Conservation (phyloP, 2,888 invertebrate genomes). For the Gastracanthus pulcherrimus region DNA sequence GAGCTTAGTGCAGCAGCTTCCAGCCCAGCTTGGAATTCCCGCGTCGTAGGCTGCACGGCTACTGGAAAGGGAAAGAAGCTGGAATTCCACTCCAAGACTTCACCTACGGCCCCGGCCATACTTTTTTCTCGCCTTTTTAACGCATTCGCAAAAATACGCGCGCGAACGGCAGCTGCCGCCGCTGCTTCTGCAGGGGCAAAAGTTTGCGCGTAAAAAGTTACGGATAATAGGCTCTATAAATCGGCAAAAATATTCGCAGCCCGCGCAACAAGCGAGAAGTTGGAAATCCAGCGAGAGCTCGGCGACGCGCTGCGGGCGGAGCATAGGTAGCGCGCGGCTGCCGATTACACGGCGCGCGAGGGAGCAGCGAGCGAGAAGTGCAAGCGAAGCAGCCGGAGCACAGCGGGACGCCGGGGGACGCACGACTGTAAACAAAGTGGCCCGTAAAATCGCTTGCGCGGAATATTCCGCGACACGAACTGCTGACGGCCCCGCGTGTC, state of each 20-base stretch:
- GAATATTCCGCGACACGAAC: constrained; percentile 49
- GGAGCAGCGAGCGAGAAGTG: too few relatives aligned
- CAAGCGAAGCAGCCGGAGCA: too few relatives aligned
- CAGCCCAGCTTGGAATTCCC: constrained; percentile 32
- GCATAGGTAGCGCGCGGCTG: too few relatives aligned
- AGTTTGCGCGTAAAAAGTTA: background rate
- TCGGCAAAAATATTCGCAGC: background rate
- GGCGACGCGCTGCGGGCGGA: background rate
- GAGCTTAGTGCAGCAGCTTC: too few relatives aligned
- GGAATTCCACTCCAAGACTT: constrained; percentile 25
- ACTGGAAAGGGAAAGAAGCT: too few relatives aligned
- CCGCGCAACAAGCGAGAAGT: background rate
- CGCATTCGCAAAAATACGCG: background rate
- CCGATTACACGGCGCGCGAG: constrained; percentile 24
- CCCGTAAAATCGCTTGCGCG: constrained; percentile 31
- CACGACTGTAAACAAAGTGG: constrained; percentile 39
- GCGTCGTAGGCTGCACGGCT: background rate
- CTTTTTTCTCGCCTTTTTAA: too few relatives aligned
- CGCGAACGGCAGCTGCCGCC: background rate
- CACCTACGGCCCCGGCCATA: background rate
- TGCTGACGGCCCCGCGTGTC: constrained; percentile 39
- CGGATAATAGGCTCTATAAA: background rate
- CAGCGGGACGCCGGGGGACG: too few relatives aligned
- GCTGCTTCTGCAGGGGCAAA: background rate
- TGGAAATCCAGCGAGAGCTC: background rate